Base-by-base conservation (phyloP, 2,113 vertebrate genomes). In the Strix uralensis region DNA sequence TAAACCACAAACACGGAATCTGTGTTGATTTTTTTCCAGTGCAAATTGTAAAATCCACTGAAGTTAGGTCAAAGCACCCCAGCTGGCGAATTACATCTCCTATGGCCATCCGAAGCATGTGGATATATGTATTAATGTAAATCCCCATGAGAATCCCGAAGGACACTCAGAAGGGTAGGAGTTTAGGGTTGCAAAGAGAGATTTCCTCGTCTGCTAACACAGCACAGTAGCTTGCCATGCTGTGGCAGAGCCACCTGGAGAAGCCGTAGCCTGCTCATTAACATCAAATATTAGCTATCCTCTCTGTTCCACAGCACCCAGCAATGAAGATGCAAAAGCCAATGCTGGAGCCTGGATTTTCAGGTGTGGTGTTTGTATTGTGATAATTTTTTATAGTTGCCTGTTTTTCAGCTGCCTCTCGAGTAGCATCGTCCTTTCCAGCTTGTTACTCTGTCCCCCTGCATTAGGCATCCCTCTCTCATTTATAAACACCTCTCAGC, bases 71-170 rank as follows among this genome's bases (percentile, higher is more conserved):
- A 74, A n/a, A 87, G 77, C 62, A 51, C 2, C 29, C 44, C 29
- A 71, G 55, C 44, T 67, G 29, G 55, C 71, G 57, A 84, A 40
- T 34, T 74, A 2, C 4, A 13, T 40, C 32, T 73, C 22, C 14
- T 54, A 1, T 0, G 1, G 38, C 70, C 61, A 8, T 36, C 13
- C 5, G 2, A 52, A 81, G 59, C 52, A 10, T 0, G 0, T 15
- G 32, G 52, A 21, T 84, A 9, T 23, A 25, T 3, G 7, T 32
- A 29, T 75, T 36, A 32, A 25, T 18, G 38, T 36, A 22, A 72
- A 49, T 22, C 44, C 66, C 30, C 23, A 26, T 0, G 0, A 52
- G 46, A 34, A 42, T 61, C 84, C 40, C 5, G 0, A 49, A 40
- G 30, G 65, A 8, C 1, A 0, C 34, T 66, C 5, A 1, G 27